A percentile compares a stretch with the other conserved stretches of the same genome.
Conservation (phyloP, 2,797 vertebrate species). For the Denticeps clupeoides region DNA sequence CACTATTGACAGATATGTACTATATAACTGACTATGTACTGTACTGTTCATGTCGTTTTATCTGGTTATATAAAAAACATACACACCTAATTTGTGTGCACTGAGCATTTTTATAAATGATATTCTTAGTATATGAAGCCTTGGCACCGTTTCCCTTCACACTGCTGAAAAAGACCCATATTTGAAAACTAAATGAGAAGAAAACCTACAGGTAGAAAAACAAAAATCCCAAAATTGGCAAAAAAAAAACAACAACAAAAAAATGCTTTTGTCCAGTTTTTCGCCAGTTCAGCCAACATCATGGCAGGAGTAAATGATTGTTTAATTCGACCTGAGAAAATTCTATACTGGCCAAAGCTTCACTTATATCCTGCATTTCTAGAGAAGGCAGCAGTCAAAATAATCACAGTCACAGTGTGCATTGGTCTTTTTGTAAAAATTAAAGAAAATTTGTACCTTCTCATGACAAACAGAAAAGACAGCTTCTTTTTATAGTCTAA, state of each 20-base stretch:
- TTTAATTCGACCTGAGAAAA: background rate
- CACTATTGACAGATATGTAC: too few relatives aligned
- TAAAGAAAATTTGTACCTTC: conserved; percentile 29
- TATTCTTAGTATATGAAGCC: too few relatives aligned
- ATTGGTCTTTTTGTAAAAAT: conserved; percentile 19
- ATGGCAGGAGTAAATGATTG: background rate
- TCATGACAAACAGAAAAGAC: conserved; percentile 23
- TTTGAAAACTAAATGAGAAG: too few relatives aligned
- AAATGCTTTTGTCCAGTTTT: too few relatives aligned
- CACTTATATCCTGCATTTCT: background rate
- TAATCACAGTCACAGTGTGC: conserved; percentile 26
- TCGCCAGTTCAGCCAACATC: background rate
- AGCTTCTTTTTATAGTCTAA: conserved; percentile 12
- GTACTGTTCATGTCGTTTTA: conserved; percentile 27
- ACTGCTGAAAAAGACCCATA: too few relatives aligned
- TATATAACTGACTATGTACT: too few relatives aligned
- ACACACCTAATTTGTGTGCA: too few relatives aligned
- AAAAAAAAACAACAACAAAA: too few relatives aligned
- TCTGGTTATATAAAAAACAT: conserved; percentile 34
- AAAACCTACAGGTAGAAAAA: too few relatives aligned
- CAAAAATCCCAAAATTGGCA: too few relatives aligned
- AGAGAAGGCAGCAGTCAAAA: background rate
- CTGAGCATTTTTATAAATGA: conserved; percentile 3
- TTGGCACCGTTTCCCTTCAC: conserved; percentile 9
- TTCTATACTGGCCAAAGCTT: background rate